Base-by-base conservation (phyloP, 2,113 vertebrate genomes). In the Cavia aperea region DNA sequence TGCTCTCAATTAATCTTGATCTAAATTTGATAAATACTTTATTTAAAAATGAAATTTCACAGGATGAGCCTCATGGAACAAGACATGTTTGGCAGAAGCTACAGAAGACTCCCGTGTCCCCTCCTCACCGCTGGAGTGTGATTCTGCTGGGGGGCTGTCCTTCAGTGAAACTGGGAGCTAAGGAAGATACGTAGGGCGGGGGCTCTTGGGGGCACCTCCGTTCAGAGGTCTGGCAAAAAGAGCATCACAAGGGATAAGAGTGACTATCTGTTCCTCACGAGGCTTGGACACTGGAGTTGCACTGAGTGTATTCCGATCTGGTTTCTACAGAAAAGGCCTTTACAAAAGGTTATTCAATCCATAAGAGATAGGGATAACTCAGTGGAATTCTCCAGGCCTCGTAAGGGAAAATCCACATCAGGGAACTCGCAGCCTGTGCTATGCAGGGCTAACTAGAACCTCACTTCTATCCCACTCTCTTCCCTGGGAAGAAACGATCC, bases 1-100 rank as follows among this genome's bases (percentile, higher is more conserved):
- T 86, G 86, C 93, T 83, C 46, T 86, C 60, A 31, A 15, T 31
- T 16, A 49, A 58, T 68, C 54, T 94, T 63, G 81, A 91, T 70
- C 39, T 89, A 93, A 93, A 73, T 63, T 89, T 23, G 68, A 79
- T 24, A 79, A 65, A 73, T 70, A 62, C 86, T 66, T 88, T 39
- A 54, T 2, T 82, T 81, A 23, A 21, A 83, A 95, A 81, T 46
- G 11, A 65, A 46, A 15, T 70, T 84, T 70, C 5, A 33, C 39
- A n/a, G 66, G 75, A 75, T 4, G 43, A 33, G 33, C n/a, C 15
- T 51, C 0, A 2, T 7, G 46, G 31, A 75, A 63, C 31, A 29
- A 21, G n/a, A 12, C 39, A 58, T 49, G 68, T 66, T 82, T 26
- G 54, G 46, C 5, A 81, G 49, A 70, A 43, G 31, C n/a, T 51